Conservation (phyloP, 2,888 invertebrate genomes). For the Hirtodrosophila duncani region DNA sequence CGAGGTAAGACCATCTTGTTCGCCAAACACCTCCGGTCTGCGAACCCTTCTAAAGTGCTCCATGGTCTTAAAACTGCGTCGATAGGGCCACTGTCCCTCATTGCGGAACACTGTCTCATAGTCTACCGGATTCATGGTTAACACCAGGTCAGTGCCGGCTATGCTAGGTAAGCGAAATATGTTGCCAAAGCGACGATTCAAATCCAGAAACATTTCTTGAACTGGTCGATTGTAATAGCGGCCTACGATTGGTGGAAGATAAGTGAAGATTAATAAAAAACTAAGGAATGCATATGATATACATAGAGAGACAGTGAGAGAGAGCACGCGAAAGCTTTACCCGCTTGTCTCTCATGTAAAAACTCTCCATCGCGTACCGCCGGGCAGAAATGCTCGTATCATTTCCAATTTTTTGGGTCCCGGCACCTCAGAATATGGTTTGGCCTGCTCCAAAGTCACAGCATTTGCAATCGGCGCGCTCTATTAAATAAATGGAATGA, state of each 20-base stretch:
- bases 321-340: constrained; percentile 10
- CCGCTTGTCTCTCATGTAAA: background rate
- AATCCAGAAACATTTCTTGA: constrained; percentile 47
- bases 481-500: constrained; percentile 13
- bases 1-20: constrained; percentile 49
- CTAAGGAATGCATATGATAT: background rate
- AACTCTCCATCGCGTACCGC: constrained; percentile 55
- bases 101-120: constrained; percentile 79
- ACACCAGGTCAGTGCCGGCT: constrained; percentile 69
- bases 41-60: constrained; percentile 74
- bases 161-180: constrained; percentile 78
- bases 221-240: constrained; percentile 40
- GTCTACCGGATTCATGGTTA: constrained; percentile 80
- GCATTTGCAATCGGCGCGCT: background rate
- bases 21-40: constrained; percentile 51
- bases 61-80: constrained; percentile 76
- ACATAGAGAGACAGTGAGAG: background rate
- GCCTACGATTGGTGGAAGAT: constrained; percentile 36
- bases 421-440: constrained; percentile 63
- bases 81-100: constrained; percentile 79
- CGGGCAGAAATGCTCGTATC: constrained; percentile 61
- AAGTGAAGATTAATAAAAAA: too few relatives aligned
- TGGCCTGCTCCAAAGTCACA: constrained; percentile 46
- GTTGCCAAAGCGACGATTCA: constrained; percentile 73
- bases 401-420: constrained; percentile 63